Evolutionary conservation across 2,888 invertebrate species (phyloP).

Genomic region (Oasisia sp.): DNA sequence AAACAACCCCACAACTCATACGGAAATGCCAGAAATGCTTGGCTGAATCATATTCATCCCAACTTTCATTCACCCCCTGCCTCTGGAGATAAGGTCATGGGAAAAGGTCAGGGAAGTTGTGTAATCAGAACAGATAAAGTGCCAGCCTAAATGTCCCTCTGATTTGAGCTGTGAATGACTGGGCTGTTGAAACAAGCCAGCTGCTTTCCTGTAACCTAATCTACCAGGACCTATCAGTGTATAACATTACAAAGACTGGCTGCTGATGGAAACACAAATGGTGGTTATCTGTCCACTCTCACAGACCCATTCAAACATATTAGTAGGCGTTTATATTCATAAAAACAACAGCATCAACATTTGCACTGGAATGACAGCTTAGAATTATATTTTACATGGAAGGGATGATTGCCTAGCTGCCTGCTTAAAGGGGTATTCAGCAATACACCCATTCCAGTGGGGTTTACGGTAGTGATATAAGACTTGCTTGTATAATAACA

Average conservation of each 20-base stretch:
- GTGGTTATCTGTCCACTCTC: background rate
- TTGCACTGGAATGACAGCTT: background rate
- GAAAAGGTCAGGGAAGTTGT: background rate
- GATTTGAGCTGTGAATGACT: background rate
- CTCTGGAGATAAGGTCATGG: background rate
- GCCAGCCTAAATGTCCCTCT: background rate
- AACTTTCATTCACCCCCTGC: background rate
- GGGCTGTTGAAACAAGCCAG: background rate
- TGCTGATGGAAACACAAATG: background rate
- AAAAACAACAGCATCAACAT: background rate
- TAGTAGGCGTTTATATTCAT: background rate
- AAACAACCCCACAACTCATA: background rate
- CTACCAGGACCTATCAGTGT: background rate
- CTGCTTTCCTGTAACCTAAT: background rate
- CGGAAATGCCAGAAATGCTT: background rate
- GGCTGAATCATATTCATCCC: background rate
- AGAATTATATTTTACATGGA: background rate
- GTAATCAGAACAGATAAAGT: slow-evolving; percentile 3
- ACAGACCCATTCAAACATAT: background rate
- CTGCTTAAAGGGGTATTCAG: too few species aligned
- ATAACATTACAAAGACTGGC: background rate
- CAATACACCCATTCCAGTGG: too few species aligned
- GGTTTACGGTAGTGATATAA: too few species aligned
- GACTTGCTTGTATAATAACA: too few species aligned
- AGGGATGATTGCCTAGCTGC: background rate